Conservation (phyloP, 1,140 invertebrate species). For the Drosophila kepulauana region DNA sequence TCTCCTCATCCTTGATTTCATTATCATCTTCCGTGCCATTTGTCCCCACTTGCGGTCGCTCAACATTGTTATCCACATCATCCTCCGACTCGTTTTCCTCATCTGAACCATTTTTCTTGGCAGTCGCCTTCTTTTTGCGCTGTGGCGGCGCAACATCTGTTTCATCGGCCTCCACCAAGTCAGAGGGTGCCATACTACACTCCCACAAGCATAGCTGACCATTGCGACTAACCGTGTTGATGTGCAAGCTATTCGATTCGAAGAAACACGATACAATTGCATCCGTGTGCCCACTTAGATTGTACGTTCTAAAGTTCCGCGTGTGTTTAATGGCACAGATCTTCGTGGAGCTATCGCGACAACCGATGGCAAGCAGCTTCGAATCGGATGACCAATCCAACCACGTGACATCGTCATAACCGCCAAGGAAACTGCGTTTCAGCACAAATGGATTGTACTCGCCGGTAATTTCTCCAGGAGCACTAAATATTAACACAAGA, state of each 20-base stretch:
- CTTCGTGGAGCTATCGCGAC: constrained; percentile 94
- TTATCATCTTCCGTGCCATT: constrained; percentile 80
- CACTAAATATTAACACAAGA: constrained; percentile 94
- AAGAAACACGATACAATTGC: constrained; percentile 94
- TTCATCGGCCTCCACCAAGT: constrained; percentile 85
- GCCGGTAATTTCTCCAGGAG: constrained; percentile 91
- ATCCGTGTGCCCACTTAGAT: constrained; percentile 93
- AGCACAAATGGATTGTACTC: constrained; percentile 96
- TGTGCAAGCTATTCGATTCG: constrained; percentile 93
- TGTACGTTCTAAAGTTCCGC: constrained; percentile 90
- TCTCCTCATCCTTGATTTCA: constrained; percentile 67
- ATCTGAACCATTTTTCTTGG: not conserved
- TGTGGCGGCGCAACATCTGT: constrained; percentile 82
- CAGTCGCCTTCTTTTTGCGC: constrained; percentile 28
- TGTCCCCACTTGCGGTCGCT: constrained; percentile 86
- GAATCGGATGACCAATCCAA: constrained; percentile 97
- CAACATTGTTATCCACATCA: constrained; percentile 87
- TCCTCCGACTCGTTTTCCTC: constrained; percentile 86
- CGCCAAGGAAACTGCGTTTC: constrained; percentile 92
- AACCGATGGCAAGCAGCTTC: constrained; percentile 92
- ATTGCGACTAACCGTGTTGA: constrained; percentile 91
- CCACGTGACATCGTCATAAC: constrained; percentile 93
- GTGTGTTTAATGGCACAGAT: constrained; percentile 92
- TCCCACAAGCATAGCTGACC: constrained; percentile 94
- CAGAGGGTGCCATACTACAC: constrained; percentile 88